A percentile compares a stretch with the other conserved stretches of the same genome.
Conservation (phyloP, 1,140 invertebrate species). For the Meloidogyne floridensis region DNA sequence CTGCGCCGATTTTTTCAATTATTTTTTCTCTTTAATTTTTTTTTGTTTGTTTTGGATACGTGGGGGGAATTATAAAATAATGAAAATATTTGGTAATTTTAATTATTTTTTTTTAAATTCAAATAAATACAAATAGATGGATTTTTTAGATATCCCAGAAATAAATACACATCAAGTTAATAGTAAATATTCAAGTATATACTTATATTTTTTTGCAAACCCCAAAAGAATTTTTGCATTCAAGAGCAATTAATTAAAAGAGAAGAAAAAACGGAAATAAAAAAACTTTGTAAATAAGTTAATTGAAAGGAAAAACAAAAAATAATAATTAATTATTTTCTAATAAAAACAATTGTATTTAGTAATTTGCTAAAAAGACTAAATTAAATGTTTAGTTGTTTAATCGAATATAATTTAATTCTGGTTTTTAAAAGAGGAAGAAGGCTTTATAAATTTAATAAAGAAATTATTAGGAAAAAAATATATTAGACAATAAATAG, state of each 20-base stretch:
- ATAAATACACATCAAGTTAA: too few relatives aligned
- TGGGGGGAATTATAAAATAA: neutral
- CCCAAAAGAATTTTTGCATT: neutral
- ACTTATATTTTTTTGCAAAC: neutral
- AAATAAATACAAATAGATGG: too few relatives aligned
- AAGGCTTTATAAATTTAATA: too few relatives aligned
- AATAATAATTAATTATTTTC: neutral
- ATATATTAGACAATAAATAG: too few relatives aligned
- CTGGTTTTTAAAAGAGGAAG: too few relatives aligned
- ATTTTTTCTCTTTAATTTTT: neutral
- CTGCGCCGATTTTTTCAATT: slow-evolving; percentile 1
- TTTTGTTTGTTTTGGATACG: neutral
- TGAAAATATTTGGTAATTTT: neutral
- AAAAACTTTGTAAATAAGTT: neutral
- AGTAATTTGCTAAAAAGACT: too few relatives aligned
- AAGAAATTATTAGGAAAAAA: too few relatives aligned
- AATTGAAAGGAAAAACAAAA: neutral
- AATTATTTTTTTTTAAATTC: neutral
- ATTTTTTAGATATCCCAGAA: too few relatives aligned
- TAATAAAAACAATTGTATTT: too few relatives aligned
- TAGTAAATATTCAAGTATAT: too few relatives aligned
- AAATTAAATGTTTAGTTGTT: too few relatives aligned
- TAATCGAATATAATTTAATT: too few relatives aligned
- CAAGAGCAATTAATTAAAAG: neutral
- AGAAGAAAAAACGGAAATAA: neutral